A percentile compares a stretch with the other conserved stretches of the same genome.
Conservation (phyloP, 2,888 invertebrate species). For the Cephus pygmeus region DNA sequence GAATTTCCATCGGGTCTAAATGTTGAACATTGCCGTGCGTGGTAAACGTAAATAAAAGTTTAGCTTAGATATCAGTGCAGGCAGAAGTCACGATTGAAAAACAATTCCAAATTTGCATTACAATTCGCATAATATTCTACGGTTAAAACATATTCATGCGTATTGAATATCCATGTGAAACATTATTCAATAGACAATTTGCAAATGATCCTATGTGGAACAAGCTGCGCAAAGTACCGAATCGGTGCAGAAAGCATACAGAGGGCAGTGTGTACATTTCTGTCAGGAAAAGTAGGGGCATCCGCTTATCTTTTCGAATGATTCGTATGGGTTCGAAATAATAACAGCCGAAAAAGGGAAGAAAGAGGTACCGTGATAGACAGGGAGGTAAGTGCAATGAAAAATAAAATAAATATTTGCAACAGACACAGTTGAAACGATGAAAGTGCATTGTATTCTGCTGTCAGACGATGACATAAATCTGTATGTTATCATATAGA, state of each 20-base stretch:
- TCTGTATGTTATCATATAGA: background rate
- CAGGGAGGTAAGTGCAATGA: background rate
- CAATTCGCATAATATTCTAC: background rate
- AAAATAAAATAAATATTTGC: background rate
- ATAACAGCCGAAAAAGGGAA: background rate
- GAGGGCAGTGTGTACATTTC: background rate
- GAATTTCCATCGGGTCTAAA: background rate
- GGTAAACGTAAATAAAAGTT: no score
- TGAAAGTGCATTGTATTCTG: background rate
- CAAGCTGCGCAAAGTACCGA: background rate
- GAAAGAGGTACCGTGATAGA: background rate
- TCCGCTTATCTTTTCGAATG: conserved; percentile 5
- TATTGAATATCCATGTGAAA: background rate
- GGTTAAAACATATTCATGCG: background rate
- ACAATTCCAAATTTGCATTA: background rate
- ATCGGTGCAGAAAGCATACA: background rate
- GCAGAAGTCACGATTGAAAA: background rate
- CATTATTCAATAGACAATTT: background rate
- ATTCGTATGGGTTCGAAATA: background rate
- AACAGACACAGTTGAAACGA: background rate
- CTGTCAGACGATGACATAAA: background rate
- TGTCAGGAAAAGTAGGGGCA: conserved; percentile 3
- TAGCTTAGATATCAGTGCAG: background rate
- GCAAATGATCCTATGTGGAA: background rate
- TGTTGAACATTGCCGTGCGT: no score